A percentile compares a stretch with the other conserved stretches of the same genome.
Evolutionary conservation across 2,888 invertebrate genomes (phyloP).

Genomic region (Bombylius discolor): DNA sequence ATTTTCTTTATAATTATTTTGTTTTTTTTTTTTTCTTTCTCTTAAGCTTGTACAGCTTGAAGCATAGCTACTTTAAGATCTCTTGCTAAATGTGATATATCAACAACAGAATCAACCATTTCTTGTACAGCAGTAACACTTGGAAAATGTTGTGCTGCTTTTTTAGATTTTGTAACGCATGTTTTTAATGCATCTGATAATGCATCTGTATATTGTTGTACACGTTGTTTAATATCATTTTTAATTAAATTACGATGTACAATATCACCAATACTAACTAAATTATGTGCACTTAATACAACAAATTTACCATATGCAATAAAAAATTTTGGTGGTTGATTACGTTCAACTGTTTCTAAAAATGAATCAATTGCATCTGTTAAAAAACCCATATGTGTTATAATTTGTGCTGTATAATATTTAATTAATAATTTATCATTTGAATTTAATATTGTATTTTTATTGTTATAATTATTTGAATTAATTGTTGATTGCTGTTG

Average conservation of each 20-base stretch:
- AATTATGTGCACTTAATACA: conserved; percentile 81
- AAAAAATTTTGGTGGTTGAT: conserved; percentile 86
- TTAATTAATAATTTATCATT: conserved; percentile 73
- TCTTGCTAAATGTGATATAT: conserved; percentile 70
- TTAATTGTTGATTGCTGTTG: conserved; percentile 49
- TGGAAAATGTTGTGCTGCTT: conserved; percentile 83
- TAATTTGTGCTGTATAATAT: conserved; percentile 79
- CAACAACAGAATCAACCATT: conserved; percentile 84
- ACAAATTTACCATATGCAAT: conserved; percentile 91
- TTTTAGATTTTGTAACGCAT: conserved; percentile 78
- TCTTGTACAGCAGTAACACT: conserved; percentile 80
- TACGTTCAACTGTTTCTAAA: conserved; percentile 78
- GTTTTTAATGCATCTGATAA: conserved; percentile 68
- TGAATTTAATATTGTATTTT: conserved; percentile 40
- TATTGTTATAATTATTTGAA: conserved; percentile 32
- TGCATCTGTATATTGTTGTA: conserved; percentile 63
- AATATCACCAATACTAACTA: conserved; percentile 89
- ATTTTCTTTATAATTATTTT: no score
- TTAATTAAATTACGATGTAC: conserved; percentile 74
- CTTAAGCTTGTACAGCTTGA: conserved; percentile 40
- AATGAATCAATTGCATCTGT: conserved; percentile 87
- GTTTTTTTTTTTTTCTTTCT: not conserved
- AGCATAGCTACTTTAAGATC: conserved; percentile 63
- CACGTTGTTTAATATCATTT: conserved; percentile 56
- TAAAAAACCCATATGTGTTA: conserved; percentile 71